Conservation (phyloP, 2,113 vertebrate species). For the Thunnus maccoyii region DNA sequence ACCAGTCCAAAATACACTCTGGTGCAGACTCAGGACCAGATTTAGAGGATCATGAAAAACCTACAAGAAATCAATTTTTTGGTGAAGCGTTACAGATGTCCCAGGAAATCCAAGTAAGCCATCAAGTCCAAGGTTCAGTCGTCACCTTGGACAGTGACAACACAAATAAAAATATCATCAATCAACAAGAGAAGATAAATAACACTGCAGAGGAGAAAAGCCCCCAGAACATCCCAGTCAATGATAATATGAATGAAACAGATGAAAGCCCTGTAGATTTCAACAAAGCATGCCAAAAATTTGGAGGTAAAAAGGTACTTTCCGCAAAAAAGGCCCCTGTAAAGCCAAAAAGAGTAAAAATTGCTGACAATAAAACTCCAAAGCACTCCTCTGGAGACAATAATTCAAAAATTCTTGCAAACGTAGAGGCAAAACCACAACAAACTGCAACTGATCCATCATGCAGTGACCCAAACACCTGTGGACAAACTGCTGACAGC, state of each 20-base stretch:
- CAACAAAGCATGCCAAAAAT: constrained; percentile 70
- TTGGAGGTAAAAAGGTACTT: constrained; percentile 63
- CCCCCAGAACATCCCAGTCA: not conserved
- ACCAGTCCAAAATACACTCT: constrained; percentile 16
- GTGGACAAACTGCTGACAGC: constrained; percentile 28
- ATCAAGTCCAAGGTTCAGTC: constrained; percentile 19
- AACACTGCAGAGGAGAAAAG: constrained; percentile 13
- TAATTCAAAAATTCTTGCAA: not conserved
- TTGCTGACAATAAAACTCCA: constrained; percentile 32
- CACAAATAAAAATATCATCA: not conserved
- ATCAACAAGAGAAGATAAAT: constrained; percentile 12
- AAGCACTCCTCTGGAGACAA: constrained; percentile 17
- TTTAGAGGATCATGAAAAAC: constrained; percentile 11
- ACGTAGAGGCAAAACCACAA: constrained; percentile 13
- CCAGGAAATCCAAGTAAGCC: constrained; percentile 9
- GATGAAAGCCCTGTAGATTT: constrained; percentile 66
- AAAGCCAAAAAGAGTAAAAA: constrained; percentile 82
- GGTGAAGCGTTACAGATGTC: constrained; percentile 2
- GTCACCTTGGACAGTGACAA: not conserved
- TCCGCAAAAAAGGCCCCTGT: constrained; percentile 63
- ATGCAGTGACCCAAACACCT: not conserved
- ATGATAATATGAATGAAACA: constrained; percentile 33
- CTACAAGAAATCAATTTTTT: not conserved
- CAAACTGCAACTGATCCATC: constrained; percentile 1
- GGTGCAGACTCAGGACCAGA: not conserved